These are phyloP conservation scores for Gracilinanus agilis DNA, from an alignment of 2,113 vertebrate species.

Conservation along the genomic window DNA sequence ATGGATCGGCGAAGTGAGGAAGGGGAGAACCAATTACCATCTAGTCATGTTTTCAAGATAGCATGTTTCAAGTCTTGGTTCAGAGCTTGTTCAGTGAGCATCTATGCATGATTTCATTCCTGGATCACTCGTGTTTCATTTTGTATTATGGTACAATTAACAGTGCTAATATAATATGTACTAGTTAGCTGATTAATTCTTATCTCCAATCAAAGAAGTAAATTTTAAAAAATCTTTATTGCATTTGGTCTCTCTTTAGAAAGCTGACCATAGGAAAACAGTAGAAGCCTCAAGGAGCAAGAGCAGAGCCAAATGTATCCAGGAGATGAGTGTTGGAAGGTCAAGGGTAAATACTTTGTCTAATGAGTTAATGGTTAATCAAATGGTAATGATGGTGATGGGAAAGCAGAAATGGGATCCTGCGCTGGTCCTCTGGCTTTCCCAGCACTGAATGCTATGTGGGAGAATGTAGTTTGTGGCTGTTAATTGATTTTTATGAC, in stretches of 20 bases:
- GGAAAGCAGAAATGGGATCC: conserved; percentile 15
- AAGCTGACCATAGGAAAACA: conserved; percentile 3
- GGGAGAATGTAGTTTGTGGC: conserved; percentile 54
- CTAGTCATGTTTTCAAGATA: conserved; percentile 39
- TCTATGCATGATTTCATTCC: conserved; percentile 16
- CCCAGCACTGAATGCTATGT: conserved; percentile 64
- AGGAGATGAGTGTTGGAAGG: conserved; percentile 35
- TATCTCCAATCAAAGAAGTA: conserved; percentile 52
- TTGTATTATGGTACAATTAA: background rate
- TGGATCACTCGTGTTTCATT: conserved; percentile 36
- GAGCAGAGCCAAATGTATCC: conserved; percentile 21
- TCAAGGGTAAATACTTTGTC: conserved; percentile 60
- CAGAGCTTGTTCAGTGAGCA: conserved; percentile 27
- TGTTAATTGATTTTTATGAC: conserved; percentile 79
- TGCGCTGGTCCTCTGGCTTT: conserved; percentile 57
- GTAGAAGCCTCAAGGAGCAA: background rate
- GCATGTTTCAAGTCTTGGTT: conserved; percentile 16
- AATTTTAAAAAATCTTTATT: background rate
- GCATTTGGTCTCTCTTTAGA: background rate
- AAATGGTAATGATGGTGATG: background rate
- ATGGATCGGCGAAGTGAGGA: conserved; percentile 45
- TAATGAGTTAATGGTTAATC: conserved; percentile 55
- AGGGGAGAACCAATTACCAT: background rate
- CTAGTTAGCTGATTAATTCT: background rate
- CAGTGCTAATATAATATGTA: background rate